Base-by-base conservation (phyloP, 2,797 vertebrate genomes). In the Sardinella longiceps region DNA sequence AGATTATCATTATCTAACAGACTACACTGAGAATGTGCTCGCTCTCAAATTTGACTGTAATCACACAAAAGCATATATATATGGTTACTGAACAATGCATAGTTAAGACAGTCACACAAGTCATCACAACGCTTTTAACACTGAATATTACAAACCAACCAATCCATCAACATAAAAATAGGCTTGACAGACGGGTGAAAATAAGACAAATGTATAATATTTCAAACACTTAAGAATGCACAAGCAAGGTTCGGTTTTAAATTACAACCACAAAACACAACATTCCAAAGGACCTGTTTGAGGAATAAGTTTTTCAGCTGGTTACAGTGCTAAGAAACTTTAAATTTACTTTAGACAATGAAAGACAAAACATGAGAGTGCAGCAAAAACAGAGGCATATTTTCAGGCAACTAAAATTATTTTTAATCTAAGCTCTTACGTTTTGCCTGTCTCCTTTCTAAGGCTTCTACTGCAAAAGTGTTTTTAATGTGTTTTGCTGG, bases 1-100 rank as follows among this genome's bases (percentile, higher is more conserved):
- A 77, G 70, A 18, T 77, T 77, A 43, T 77, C 70, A 77, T 77
- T 43, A 77, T 77, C 70, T 37, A 23, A 18, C 37, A 39, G 33
- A 7, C 15, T 6, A 20, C 33, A 70, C 63, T 70, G 30, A 15
- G 15, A 70, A 70, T 70, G 63, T 33, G 63, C 14, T 14, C 66
- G 37, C 30, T 30, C 66, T 74, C 30, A 33, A 43, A 23, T 77
- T 77, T 2, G 43, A 20, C 70, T 77, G 70, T 77, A 77, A 77
- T 43, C 70, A 77, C 7, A 6, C 66, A 77, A 60, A 60, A 3
- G 15, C 70, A 43, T 43, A 39, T 77, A 39, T 77, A 39, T 77
- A 77, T 43, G 37, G 20, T 39, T 77, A 20, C 37, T 39, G 70
- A 77, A 77, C 70, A 77, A 43, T 77, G 70, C 14, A 37, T 0